These are phyloP conservation scores for Telmatochromis sp. DNA, from an alignment of 2,113 vertebrate species.

Conservation along the genomic window DNA sequence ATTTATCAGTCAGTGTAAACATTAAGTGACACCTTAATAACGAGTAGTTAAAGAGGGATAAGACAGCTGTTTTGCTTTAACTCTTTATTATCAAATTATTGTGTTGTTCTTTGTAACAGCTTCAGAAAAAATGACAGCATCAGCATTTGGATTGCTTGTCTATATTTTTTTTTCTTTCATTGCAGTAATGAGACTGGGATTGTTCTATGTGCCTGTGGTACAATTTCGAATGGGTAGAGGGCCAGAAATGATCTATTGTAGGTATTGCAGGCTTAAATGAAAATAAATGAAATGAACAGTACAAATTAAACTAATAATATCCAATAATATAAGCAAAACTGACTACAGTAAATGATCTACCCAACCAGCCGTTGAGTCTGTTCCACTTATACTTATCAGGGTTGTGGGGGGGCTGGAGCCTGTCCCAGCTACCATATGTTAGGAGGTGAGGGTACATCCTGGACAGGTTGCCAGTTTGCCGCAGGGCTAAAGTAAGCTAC, in stretches of 20 bases:
- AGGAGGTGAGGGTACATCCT: not conserved
- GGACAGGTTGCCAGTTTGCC: not conserved
- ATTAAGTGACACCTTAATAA: fast-evolving
- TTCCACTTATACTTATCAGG: not conserved
- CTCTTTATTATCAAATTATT: not conserved
- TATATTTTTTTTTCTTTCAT: not conserved
- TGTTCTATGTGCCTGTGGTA: not conserved
- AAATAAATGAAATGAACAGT: not conserved
- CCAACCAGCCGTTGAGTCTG: not conserved
- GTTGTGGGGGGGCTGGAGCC: not conserved
- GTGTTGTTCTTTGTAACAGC: not conserved
- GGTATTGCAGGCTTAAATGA: not conserved
- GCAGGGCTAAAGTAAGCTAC: not conserved
- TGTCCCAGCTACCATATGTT: not conserved
- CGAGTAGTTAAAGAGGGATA: not conserved
- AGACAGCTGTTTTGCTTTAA: not conserved
- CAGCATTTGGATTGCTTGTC: not conserved
- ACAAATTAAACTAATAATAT: not conserved
- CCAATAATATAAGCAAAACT: not conserved
- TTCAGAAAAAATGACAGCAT: not conserved
- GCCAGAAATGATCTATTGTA: not conserved
- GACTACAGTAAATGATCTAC: not conserved
- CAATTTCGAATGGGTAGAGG: not conserved
- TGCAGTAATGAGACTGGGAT: not conserved
- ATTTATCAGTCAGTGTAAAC: not conserved